Evolutionary conservation across 2,113 vertebrate species (phyloP), one percentile per base, ranked within the genome.

Genomic region (Gavia stellata): DNA sequence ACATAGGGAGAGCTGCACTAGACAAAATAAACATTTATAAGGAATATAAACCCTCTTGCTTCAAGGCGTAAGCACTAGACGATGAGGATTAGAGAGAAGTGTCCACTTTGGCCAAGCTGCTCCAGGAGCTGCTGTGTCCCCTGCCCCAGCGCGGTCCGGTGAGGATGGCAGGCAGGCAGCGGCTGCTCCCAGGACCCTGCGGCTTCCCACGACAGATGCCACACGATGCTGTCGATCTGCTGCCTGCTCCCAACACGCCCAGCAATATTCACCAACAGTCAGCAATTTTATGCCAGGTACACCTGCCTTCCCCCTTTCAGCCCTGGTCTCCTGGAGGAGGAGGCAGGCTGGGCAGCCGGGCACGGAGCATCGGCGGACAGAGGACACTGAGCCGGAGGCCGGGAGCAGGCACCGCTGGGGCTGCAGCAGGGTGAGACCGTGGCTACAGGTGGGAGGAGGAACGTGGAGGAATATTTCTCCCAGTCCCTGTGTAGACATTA

Each of bases 341-440:
- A 59, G 6, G 6, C 5, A 3, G 56, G 25, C 33, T 1, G 5
- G 21, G 16, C 26, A 14, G 5, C 5, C 3, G 6, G 47, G 12
- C 23, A 67, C 0, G 0, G n/a, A 33, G 50, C 34, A 20, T 5
- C 4, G n/a, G 42, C 2, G 4, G 55, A 24, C 12, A 6, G 28
- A 23, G 42, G 31, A 55, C 59, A 26, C 63, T 31, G 45, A 38
- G 34, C 25, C 2, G 3, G 34, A 4, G 12, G 13, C 19, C 11
- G 9, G 61, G n/a, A 58, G 36, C 63, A 17, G 17, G 31, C 9
- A 5, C 12, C 9, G 14, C 14, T 12, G 3, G 34, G 31, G 36
- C 34, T 56, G 34, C 21, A 44, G 38, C 3, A 14, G 9, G 21
- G 2, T 14, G 14, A 82, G 29, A 72, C 53, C 16, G 1, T 1